Conservation (phyloP, 1,140 invertebrate species). For the Drosophila elegans region DNA sequence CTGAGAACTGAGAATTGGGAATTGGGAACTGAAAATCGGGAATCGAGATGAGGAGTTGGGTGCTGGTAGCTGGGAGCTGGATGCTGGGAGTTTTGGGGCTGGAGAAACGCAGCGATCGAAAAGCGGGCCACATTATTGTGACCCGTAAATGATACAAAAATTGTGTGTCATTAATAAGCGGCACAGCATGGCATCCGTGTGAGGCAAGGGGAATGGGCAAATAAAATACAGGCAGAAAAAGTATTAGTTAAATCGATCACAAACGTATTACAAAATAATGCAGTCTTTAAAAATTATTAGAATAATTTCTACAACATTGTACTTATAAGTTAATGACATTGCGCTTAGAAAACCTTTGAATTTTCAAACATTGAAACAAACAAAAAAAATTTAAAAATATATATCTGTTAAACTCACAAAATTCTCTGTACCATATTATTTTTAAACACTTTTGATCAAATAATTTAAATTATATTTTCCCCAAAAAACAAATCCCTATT, state of each 20-base stretch:
- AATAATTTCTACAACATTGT: too few relatives aligned
- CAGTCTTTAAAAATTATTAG: neutral
- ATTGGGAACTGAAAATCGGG: conserved; percentile 1
- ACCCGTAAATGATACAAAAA: conserved; percentile 84
- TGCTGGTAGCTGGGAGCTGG: conserved; percentile 8
- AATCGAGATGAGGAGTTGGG: conserved; percentile 5
- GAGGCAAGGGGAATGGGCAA: conserved; percentile 1
- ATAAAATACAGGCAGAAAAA: neutral
- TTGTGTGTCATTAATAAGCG: conserved; percentile 83
- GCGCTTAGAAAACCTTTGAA: too few relatives aligned
- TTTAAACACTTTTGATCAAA: too few relatives aligned
- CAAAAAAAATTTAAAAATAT: too few relatives aligned
- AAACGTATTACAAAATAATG: neutral
- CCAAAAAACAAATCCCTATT: too few relatives aligned
- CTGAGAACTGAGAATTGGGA: neutral
- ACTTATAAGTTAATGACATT: too few relatives aligned
- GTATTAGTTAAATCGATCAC: too few relatives aligned
- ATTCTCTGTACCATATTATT: too few relatives aligned
- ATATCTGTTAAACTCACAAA: too few relatives aligned
- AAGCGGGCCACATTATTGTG: conserved; percentile 73
- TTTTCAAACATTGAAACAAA: too few relatives aligned
- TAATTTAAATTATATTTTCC: too few relatives aligned
- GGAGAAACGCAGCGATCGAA: conserved; percentile 34
- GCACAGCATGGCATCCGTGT: conserved; percentile 63
- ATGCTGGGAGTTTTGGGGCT: conserved; percentile 13